phyloP scores from a whole-genome alignment of 2,797 vertebrate species.

The Anguilla obscura region DNA sequence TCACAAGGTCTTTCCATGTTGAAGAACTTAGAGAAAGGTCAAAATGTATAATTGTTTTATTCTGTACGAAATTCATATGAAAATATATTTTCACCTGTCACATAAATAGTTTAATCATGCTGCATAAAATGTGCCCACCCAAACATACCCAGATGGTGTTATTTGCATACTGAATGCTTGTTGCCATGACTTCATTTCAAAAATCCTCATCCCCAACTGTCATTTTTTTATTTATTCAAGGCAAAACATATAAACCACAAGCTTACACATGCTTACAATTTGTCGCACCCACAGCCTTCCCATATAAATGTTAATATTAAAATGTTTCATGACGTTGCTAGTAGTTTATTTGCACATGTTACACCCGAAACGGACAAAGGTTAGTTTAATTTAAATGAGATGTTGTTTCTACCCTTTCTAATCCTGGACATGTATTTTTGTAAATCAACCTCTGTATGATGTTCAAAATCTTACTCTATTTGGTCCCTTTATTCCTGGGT shows the following conservation, averaged over 20 bases:
- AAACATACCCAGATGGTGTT: background rate
- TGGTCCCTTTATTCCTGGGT: conserved; percentile 18
- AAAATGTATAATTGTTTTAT: background rate
- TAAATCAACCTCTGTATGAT: conserved; percentile 17
- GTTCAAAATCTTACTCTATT: conserved; percentile 17
- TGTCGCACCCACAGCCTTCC: background rate
- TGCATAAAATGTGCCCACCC: background rate
- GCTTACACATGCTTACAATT: background rate
- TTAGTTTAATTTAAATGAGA: conserved; percentile 14
- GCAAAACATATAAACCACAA: background rate
- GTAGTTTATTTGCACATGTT: conserved; percentile 20
- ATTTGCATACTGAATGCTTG: background rate
- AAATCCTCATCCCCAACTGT: background rate
- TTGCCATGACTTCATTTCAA: background rate
- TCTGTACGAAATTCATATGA: background rate
- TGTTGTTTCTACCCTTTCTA: conserved; percentile 19
- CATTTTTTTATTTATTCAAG: background rate
- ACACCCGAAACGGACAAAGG: conserved; percentile 16
- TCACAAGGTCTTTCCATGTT: background rate
- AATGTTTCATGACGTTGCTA: background rate
- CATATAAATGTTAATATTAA: background rate
- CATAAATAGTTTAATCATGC: background rate
- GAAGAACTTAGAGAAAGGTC: background rate
- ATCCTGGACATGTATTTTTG: conserved; percentile 21
- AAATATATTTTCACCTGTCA: background rate